phyloP scores from a whole-genome alignment of 1,140 invertebrate genomes.

The Venustaconcha ellipsiformis region DNA sequence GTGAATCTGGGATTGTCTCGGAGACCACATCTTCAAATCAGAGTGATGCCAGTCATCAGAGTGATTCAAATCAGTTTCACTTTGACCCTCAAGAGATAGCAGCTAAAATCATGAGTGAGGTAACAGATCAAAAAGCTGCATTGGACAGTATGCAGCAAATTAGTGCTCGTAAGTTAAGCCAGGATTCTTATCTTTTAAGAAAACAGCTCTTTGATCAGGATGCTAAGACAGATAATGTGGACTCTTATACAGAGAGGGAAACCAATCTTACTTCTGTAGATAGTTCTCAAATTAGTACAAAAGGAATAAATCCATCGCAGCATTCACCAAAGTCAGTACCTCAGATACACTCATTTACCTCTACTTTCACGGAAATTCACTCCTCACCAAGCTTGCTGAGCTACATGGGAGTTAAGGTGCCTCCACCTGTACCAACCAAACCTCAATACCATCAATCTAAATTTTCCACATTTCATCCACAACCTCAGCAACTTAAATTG shows the following conservation, averaged over 20 bases:
- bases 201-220: conserved; percentile 16
- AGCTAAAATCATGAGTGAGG: conserved; percentile 56
- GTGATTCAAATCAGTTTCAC: conserved; percentile 22
- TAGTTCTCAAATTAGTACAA: not conserved
- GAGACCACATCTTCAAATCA: conserved; percentile 44
- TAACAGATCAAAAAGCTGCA: conserved; percentile 45
- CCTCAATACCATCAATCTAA: conserved; percentile 25
- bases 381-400: no score
- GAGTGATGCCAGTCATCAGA: conserved; percentile 43
- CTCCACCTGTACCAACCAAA: conserved; percentile 43
- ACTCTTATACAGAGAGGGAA: not conserved
- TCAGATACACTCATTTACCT: no score
- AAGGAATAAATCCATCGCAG: not conserved
- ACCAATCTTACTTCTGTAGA: conserved; percentile 3
- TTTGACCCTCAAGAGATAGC: conserved; percentile 52
- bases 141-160: conserved; percentile 56
- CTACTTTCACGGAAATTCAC: no score
- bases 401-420: conserved; percentile 10
- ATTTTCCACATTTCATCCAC: conserved; percentile 25
- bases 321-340: no score
- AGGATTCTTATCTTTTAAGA: conserved; percentile 27
- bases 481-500: conserved; percentile 20
- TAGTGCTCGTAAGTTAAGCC: conserved; percentile 42
- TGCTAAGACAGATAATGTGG: not conserved
- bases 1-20: conserved; percentile 39